These are phyloP conservation scores for Lasioglossum lativentre DNA, from an alignment of 2,888 invertebrate species.

Conservation along the genomic window DNA sequence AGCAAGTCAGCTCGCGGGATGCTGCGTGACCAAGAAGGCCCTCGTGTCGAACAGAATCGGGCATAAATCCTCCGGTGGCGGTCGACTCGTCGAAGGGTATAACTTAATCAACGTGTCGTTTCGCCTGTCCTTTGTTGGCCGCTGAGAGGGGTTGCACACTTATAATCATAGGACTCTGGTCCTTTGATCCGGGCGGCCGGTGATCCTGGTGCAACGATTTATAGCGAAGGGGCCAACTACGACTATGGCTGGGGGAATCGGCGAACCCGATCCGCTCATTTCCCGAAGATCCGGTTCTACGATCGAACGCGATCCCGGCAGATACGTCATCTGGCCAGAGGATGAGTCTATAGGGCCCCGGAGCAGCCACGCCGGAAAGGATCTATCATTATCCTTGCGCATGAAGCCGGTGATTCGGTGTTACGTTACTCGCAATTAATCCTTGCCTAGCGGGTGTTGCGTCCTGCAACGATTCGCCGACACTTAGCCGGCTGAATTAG, in stretches of 20 bases:
- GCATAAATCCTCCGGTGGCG: conserved; percentile 65
- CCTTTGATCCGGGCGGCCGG: conserved; percentile 5
- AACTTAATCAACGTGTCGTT: conserved; percentile 60
- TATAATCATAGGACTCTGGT: conserved; percentile 29
- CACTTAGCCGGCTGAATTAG: background rate
- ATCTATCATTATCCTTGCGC: conserved; percentile 33
- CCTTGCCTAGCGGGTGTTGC: conserved; percentile 10
- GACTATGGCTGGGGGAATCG: background rate
- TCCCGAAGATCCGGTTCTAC: conserved; percentile 39
- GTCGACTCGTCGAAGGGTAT: conserved; percentile 39
- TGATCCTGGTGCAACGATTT: conserved; percentile 20
- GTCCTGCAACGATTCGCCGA: background rate
- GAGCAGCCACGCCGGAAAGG: conserved; percentile 11
- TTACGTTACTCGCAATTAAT: conserved; percentile 36
- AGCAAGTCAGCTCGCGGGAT: background rate
- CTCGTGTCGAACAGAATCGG: conserved; percentile 40
- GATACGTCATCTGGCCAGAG: conserved; percentile 26
- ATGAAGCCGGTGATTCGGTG: conserved; percentile 3
- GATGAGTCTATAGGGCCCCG: conserved; percentile 18
- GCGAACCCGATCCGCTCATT: conserved; percentile 35
- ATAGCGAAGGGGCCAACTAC: background rate
- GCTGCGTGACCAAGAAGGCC: background rate
- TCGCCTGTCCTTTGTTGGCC: conserved; percentile 24
- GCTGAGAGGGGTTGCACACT: conserved; percentile 2
- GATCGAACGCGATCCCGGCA: conserved; percentile 19